Percentiles rank a stretch among this genome's conserved stretches.
phyloP scores from a whole-genome alignment of 2,888 invertebrate species.

The Leucozona laternaria region DNA sequence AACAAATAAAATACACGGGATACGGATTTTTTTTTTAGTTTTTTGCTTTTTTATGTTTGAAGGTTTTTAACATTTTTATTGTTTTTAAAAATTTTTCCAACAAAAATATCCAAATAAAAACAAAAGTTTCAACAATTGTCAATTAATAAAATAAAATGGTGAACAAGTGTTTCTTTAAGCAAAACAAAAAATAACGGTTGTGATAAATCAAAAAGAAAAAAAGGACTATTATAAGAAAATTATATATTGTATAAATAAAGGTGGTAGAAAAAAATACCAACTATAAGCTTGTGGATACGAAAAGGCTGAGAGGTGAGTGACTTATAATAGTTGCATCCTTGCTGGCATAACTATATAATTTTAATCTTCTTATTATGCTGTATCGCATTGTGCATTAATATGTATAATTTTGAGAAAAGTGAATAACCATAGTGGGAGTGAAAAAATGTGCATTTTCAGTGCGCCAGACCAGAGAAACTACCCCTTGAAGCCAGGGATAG shows the following conservation, averaged over 20 bases:
- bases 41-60: slow-evolving; percentile 34
- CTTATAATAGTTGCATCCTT: slow-evolving; percentile 3
- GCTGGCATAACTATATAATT: not conserved
- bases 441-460: slow-evolving; percentile 3
- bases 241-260: not conserved
- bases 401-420: not conserved
- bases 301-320: slow-evolving; percentile 32
- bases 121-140: slow-evolving; percentile 19
- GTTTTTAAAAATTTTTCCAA: not conserved
- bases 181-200: slow-evolving; percentile 14
- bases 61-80: slow-evolving; percentile 12
- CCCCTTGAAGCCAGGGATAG: not conserved
- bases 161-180: slow-evolving; percentile 19
- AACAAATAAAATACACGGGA: slow-evolving; percentile 43
- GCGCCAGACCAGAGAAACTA: slow-evolving; percentile 23
- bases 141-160: slow-evolving; percentile 50
- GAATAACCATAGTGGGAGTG: not conserved
- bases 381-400: not conserved
- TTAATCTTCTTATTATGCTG: not conserved
- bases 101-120: not conserved
- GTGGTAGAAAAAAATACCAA: not conserved
- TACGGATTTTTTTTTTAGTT: slow-evolving; percentile 50
- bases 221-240: not conserved
- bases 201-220: not conserved
- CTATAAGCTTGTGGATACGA: slow-evolving; percentile 4